Conservation (phyloP, 2,888 invertebrate genomes). For the Stratiomys singularior region DNA sequence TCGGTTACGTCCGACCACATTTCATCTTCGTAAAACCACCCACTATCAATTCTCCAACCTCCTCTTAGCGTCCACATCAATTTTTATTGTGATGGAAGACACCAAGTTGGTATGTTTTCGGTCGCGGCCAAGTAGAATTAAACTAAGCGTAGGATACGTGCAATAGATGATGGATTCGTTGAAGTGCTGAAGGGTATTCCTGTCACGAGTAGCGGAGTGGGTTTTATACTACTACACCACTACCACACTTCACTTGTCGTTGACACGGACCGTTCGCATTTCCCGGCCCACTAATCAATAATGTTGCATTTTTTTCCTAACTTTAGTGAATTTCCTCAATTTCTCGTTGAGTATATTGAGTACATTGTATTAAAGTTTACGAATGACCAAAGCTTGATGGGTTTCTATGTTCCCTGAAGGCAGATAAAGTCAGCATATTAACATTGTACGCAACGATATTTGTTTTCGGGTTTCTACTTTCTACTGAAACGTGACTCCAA, state of each 20-base stretch:
- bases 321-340: background rate
- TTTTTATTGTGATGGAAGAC: background rate
- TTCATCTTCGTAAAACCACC: background rate
- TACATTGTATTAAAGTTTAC: background rate
- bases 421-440: no score
- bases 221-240: background rate
- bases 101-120: constrained; percentile 19
- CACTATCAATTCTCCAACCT: background rate
- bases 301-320: constrained; percentile 52
- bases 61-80: background rate
- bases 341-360: background rate
- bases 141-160: background rate
- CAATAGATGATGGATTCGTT: constrained; percentile 13
- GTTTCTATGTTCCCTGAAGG: no score
- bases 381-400: background rate
- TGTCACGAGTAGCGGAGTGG: background rate
- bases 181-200: background rate
- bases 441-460: no score
- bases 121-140: constrained; percentile 20
- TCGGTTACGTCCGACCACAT: background rate
- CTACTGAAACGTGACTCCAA: no score
- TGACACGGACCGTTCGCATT: constrained; percentile 44
- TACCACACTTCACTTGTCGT: background rate
- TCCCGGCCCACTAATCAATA: constrained; percentile 54
- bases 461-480: no score